Evolutionary conservation across 2,888 invertebrate species (phyloP).

Genomic region (Agrochola macilenta): DNA sequence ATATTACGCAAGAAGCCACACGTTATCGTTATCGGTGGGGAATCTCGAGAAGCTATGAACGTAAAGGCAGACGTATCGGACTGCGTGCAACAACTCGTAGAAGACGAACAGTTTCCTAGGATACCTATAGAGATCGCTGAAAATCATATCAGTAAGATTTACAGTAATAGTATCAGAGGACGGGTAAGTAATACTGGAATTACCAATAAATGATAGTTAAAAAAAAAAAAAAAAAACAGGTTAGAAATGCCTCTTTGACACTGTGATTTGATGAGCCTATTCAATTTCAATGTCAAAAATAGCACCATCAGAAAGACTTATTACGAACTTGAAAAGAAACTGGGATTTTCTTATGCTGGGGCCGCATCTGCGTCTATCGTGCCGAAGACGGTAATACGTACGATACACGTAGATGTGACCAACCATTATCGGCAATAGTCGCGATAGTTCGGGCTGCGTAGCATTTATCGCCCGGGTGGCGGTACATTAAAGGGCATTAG

Average conservation of each 20-base stretch:
- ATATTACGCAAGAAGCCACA: constrained; percentile 98
- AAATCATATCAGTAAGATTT: constrained; percentile 98
- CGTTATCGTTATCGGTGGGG: constrained; percentile 97
- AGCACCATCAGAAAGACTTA: not conserved
- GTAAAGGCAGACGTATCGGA: constrained; percentile 94
- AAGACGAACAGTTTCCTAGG: constrained; percentile 96
- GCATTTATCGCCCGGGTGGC: too few species aligned
- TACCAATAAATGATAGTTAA: not conserved
- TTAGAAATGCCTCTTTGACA: not conserved
- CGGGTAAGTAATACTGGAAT: constrained; percentile 83
- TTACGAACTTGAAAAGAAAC: not conserved
- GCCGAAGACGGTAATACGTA: too few species aligned
- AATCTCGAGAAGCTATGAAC: constrained; percentile 96
- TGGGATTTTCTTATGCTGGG: not conserved
- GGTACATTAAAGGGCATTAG: too few species aligned
- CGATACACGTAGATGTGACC: too few species aligned
- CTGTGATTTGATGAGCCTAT: not conserved
- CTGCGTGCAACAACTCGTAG: constrained; percentile 93
- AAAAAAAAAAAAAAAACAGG: not conserved
- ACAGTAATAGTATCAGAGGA: constrained; percentile 97
- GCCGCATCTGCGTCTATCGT: too few species aligned
- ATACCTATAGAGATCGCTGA: constrained; percentile 98
- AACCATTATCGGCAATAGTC: too few species aligned
- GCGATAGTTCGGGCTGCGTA: too few species aligned
- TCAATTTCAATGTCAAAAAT: not conserved